Conservation (phyloP, 2,888 invertebrate species). For the Eupithecia inturbata region DNA sequence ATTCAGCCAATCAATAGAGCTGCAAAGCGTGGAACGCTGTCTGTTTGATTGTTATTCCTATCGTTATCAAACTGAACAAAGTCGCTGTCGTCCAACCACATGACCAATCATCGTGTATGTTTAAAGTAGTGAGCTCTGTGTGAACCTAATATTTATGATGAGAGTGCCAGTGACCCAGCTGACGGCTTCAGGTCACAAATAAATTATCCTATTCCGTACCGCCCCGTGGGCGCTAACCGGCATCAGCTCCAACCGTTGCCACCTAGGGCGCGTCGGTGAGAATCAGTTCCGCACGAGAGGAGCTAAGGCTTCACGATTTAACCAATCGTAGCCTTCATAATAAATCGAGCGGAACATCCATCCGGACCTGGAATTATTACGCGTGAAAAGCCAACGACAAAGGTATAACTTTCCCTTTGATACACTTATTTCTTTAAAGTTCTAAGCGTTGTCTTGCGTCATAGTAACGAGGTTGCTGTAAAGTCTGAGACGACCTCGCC, state of each 20-base stretch:
- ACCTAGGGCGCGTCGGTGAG: slow-evolving; percentile 30
- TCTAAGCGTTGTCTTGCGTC: background rate
- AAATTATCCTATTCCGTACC: slow-evolving; percentile 24
- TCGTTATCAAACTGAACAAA: background rate
- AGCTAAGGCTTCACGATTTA: slow-evolving; percentile 27
- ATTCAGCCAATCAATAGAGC: slow-evolving; percentile 8
- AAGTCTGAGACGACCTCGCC: background rate
- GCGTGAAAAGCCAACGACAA: background rate
- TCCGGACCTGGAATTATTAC: slow-evolving; percentile 9
- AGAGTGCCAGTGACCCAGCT: slow-evolving; percentile 17
- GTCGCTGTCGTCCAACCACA: background rate
- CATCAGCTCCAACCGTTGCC: slow-evolving; percentile 28
- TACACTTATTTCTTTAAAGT: background rate
- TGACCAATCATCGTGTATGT: background rate
- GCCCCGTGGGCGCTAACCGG: slow-evolving; percentile 32
- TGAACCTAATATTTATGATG: slow-evolving; percentile 7
- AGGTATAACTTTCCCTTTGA: slow-evolving; percentile 7
- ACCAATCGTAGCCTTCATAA: slow-evolving; percentile 33
- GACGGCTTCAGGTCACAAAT: slow-evolving; percentile 20
- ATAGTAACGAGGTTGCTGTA: background rate
- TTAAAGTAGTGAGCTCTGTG: background rate
- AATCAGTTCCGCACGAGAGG: slow-evolving; percentile 24
- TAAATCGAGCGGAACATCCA: slow-evolving; percentile 34
- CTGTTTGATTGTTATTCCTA: background rate
- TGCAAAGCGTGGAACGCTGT: background rate